These are phyloP conservation scores for Synergus laeviventris DNA, from an alignment of 2,888 invertebrate genomes.

Conservation along the genomic window DNA sequence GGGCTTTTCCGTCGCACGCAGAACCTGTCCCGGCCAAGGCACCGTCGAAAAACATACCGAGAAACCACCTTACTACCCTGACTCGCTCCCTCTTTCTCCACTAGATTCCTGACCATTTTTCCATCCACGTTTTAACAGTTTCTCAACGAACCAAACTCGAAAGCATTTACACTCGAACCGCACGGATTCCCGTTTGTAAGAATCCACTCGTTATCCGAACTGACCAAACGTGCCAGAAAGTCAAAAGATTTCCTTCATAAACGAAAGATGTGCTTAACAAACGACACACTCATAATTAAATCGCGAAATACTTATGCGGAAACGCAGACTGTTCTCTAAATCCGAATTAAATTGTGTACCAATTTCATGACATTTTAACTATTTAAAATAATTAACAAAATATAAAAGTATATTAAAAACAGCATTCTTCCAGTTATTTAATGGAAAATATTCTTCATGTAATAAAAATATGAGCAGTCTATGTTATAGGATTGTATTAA, in stretches of 20 bases:
- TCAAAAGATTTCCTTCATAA: background rate
- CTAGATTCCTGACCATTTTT: conserved; percentile 52
- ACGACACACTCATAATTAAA: background rate
- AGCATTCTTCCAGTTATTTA: too few species aligned
- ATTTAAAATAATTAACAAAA: too few species aligned
- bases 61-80: background rate
- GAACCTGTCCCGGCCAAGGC: conserved; percentile 47
- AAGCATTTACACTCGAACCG: conserved; percentile 49
- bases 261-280: background rate
- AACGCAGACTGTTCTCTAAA: background rate
- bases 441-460: too few species aligned
- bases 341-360: background rate
- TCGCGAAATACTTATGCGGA: background rate
- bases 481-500: too few species aligned
- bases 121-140: conserved; percentile 44
- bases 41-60: conserved; percentile 54
- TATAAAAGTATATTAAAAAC: too few species aligned
- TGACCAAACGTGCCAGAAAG: conserved; percentile 7
- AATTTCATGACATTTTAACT: too few species aligned
- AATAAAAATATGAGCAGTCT: too few species aligned
- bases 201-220: background rate
- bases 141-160: conserved; percentile 44
- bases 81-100: conserved; percentile 48
- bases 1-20: conserved; percentile 62
- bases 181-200: background rate